These are phyloP conservation scores for Zootoca vivipara DNA, from an alignment of 2,113 vertebrate species.

Conservation along the genomic window DNA sequence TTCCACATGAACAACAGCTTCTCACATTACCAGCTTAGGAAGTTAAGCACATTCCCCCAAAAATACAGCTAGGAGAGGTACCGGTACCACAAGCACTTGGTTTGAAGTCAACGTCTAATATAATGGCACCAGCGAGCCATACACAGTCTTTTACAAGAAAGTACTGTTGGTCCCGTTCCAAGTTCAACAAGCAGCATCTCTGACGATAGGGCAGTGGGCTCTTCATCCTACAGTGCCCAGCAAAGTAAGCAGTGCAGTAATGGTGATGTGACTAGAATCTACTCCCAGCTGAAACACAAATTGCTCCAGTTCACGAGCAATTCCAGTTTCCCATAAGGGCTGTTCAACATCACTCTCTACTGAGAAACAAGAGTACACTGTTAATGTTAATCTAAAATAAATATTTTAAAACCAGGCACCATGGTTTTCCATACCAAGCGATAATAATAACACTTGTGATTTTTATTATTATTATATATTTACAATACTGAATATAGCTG, in stretches of 20 bases:
- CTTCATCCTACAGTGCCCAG: not conserved
- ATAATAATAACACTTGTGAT: not conserved
- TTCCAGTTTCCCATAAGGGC: not conserved
- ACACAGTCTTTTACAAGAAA: not conserved
- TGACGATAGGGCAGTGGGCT: not conserved
- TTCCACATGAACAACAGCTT: not conserved
- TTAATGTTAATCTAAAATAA: fast-evolving
- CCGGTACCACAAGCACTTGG: not conserved
- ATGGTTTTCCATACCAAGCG: not conserved
- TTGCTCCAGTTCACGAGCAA: not conserved
- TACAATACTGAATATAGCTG: not conserved
- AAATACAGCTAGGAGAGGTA: not conserved
- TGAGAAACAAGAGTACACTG: fast-evolving
- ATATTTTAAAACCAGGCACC: fast-evolving
- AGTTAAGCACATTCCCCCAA: not conserved
- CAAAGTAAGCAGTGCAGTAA: not conserved
- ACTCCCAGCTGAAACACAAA: not conserved
- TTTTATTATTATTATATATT: not conserved
- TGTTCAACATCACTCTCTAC: not conserved
- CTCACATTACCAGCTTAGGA: not conserved
- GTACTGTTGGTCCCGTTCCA: not conserved
- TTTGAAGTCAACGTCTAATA: not conserved
- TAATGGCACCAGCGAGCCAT: not conserved
- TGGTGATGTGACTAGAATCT: fast-evolving
- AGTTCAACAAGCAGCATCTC: not conserved